These are phyloP conservation scores for Heterochromis multidens DNA, from an alignment of 2,113 vertebrate genomes.

Conservation along the genomic window DNA sequence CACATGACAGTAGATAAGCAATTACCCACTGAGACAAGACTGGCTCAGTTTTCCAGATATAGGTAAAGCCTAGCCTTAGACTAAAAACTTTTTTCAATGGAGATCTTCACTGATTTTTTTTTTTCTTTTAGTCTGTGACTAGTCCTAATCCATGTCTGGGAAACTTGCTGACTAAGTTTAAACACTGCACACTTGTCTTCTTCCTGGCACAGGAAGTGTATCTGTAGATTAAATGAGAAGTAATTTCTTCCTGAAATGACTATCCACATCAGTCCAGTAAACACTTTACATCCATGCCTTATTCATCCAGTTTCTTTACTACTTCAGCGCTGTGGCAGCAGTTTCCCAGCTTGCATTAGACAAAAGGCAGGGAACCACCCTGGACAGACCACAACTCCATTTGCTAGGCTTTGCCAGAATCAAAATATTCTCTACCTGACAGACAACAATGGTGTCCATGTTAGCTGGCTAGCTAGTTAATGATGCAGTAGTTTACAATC, in stretches of 20 bases:
- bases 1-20: neutral
- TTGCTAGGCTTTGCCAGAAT: neutral
- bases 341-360: conserved; percentile 4
- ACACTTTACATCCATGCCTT: neutral
- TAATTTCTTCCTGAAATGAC: conserved; percentile 7
- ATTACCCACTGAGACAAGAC: neutral
- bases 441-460: conserved; percentile 36
- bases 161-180: neutral
- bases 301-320: neutral
- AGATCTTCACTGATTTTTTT: no score
- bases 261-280: neutral
- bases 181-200: neutral
- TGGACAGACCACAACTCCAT: neutral
- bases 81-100: no score
- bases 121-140: no score
- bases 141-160: no score
- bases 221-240: neutral
- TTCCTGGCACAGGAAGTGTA: neutral
- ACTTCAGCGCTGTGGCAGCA: neutral
- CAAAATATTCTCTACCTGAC: conserved; percentile 1
- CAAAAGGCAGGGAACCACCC: conserved; percentile 10
- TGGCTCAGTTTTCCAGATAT: neutral
- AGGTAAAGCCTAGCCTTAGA: neutral
- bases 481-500: conserved; percentile 38
- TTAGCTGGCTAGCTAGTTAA: conserved; percentile 9